Percentiles rank a stretch among this genome's conserved stretches.
phyloP scores from a whole-genome alignment of 2,888 invertebrate genomes.

The Tineola bisselliella region DNA sequence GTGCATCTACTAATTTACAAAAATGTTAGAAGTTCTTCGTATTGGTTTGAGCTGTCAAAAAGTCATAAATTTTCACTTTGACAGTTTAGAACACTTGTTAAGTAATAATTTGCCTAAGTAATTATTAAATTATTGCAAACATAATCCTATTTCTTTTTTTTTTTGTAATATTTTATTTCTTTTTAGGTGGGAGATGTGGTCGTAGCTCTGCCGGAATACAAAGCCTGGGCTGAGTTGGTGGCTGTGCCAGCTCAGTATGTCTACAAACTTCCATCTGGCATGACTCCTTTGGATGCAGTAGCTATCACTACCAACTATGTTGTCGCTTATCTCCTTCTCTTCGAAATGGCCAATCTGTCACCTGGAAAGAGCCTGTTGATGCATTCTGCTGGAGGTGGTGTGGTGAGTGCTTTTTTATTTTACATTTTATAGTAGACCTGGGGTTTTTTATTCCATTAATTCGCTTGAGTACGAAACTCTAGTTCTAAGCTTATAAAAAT shows the following conservation, averaged over 20 bases:
- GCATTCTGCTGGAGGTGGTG: conserved; percentile 88
- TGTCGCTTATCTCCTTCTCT: conserved; percentile 85
- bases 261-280: conserved; percentile 78
- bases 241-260: conserved; percentile 83
- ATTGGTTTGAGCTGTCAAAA: too few species aligned
- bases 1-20: too few species aligned
- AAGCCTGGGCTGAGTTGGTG: conserved; percentile 88
- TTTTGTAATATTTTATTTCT: background rate
- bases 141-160: too few species aligned
- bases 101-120: too few species aligned
- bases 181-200: conserved; percentile 81
- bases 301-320: conserved; percentile 88
- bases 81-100: too few species aligned
- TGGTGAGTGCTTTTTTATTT: conserved; percentile 72
- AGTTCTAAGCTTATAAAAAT: too few species aligned
- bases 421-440: too few species aligned
- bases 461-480: too few species aligned
- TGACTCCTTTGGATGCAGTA: conserved; percentile 82
- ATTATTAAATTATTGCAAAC: too few species aligned
- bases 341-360: conserved; percentile 81
- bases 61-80: too few species aligned
- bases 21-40: too few species aligned
- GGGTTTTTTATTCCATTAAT: too few species aligned
- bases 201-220: conserved; percentile 84
- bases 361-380: conserved; percentile 83